These are phyloP conservation scores for Hyaena hyaena DNA, from an alignment of 2,113 vertebrate genomes.

Conservation along the genomic window DNA sequence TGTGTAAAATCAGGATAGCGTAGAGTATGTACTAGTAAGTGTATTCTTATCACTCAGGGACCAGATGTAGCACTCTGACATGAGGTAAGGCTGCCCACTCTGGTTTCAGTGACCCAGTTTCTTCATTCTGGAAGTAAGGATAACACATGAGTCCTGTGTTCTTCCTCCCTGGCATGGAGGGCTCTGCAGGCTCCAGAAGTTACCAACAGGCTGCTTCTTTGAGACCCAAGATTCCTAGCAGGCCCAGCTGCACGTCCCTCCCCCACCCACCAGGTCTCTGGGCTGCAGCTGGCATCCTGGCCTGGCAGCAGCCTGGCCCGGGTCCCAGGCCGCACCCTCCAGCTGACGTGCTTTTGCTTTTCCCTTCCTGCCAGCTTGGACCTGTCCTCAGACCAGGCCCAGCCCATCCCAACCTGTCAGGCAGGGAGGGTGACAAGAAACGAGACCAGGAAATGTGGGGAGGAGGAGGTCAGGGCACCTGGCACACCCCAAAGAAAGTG, in stretches of 20 bases:
- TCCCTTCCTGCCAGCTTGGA: constrained; percentile 36
- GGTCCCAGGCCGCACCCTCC: constrained; percentile 31
- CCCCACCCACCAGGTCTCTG: not conserved
- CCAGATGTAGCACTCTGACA: not conserved
- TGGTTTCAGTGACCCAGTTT: not conserved
- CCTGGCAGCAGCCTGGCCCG: constrained; percentile 43
- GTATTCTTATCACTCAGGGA: not conserved
- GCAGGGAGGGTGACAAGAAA: constrained; percentile 41
- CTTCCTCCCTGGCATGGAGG: not conserved
- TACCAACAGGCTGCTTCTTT: constrained; percentile 34
- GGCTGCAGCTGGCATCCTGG: constrained; percentile 52
- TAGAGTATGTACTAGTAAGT: accelerated
- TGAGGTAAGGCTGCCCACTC: not conserved
- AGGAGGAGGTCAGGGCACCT: not conserved
- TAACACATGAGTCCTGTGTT: constrained; percentile 17
- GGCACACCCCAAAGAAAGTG: not conserved
- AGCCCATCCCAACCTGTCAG: constrained; percentile 19
- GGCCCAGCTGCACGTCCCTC: not conserved
- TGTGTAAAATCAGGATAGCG: not conserved
- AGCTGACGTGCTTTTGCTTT: constrained; percentile 1
- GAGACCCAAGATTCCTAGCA: constrained; percentile 25
- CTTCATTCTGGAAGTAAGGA: not conserved
- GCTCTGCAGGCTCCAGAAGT: constrained; percentile 24
- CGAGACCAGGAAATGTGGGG: not conserved
- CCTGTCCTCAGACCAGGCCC: constrained; percentile 60